These are phyloP conservation scores for Antrozous pallidus DNA, from an alignment of 2,797 vertebrate genomes.

Conservation along the genomic window DNA sequence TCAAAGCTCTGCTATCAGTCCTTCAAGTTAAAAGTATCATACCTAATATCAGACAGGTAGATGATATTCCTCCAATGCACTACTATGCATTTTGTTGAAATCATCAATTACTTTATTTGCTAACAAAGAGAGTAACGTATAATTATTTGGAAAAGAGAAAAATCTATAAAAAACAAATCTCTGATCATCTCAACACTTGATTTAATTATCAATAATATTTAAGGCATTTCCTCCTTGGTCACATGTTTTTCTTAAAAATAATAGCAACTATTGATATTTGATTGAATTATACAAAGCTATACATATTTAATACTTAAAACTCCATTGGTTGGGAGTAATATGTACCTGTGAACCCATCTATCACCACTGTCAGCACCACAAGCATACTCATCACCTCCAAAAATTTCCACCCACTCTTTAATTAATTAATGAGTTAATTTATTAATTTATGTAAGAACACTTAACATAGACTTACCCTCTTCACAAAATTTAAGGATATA, in stretches of 20 bases:
- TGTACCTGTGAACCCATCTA: neutral
- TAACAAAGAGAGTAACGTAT: neutral
- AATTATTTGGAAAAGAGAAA: neutral
- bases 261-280: neutral
- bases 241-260: neutral
- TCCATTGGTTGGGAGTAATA: neutral
- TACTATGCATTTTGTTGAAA: neutral
- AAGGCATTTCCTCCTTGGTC: slow-evolving; percentile 1
- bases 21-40: neutral
- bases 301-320: neutral
- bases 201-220: neutral
- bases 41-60: neutral
- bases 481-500: neutral
- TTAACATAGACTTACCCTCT: neutral
- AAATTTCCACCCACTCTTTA: neutral
- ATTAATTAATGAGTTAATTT: no score
- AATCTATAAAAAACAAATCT: neutral
- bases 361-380: neutral
- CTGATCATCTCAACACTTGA: neutral
- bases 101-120: neutral
- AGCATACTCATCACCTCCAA: neutral
- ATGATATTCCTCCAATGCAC: neutral
- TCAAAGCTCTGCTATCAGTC: neutral
- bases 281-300: neutral
- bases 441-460: neutral